Evolutionary conservation across 1,140 invertebrate genomes (phyloP), one percentile per base, ranked within the genome.

Genomic region (Drosophila takahashii): DNA sequence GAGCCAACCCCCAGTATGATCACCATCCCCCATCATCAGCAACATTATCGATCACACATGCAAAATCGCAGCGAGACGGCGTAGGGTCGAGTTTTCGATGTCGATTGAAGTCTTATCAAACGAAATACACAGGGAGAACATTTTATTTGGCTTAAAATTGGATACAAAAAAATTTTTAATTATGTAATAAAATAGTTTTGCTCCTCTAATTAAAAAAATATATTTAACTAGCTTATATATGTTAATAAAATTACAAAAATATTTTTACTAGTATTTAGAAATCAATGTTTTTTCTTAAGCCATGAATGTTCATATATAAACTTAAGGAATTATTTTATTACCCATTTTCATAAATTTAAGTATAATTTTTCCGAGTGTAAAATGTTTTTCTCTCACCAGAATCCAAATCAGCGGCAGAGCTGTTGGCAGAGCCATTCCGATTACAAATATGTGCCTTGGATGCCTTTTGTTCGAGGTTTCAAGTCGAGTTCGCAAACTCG

Each of bases 381-480:
- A n/a, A 16, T 47, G 32, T 11, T 10, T 9, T 64, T 41, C 59
- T 66, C 58, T 66, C 50, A 32, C 47, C 54, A 22, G 22, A 42
- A 41, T 58, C 62, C 11, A 18, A 69, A 42, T 47, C 61, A 42
- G 42, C 53, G 48, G 71, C 60, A 36, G 71, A 60, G 44, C 61
- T 56, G 57, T 52, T 62, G 32, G 37, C 71, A 66, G 66, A 60
- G 42, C 11, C 59, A 74, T 58, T 61, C 83, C 59, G 84, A 89
- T 89, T 89, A 86, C 56, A 59, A 67, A 51, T 42, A 26, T 59
- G 60, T 65, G 76, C 64, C 44, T 26, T 13, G 27, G 27, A 50
- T 27, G 47, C 26, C 73, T 89, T 89, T 89, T 89, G 84, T 89
- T 87, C 84, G 84, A 87, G 84, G 84, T 64, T 89, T 89, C 84